Base-by-base conservation (phyloP, 2,797 vertebrate species). In the Novumbra hubbsi region DNA sequence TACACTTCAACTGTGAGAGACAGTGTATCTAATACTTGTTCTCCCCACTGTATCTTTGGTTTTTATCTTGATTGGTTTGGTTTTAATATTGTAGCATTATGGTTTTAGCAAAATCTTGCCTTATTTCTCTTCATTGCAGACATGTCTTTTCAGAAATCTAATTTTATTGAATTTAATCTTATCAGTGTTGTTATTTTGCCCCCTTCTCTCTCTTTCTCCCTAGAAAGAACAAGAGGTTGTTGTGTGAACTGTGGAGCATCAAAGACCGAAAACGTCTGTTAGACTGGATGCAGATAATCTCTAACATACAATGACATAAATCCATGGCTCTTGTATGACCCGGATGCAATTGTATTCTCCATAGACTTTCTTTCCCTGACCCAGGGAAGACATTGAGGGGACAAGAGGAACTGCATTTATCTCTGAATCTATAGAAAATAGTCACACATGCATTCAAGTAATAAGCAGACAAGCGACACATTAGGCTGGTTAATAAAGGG, bases 141-240 rank as follows among this genome's bases (percentile, higher is more conserved):
- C 34, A 38, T 38, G 34, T 38, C 1, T 5, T 38, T 38, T 38
- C 34, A 38, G 34, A 38, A 5, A 5, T 52, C 17, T 6, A 55
- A n/a, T 55, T 55, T 7, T 55, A 55, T 55, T 55, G 50, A 5
- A 55, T 55, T 1, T 17, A 55, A 55, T 55, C 9, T n/a, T 19
- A 55, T n/a, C 50, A 1, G 15, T 14, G 30, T 28, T 27, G 14
- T 2, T 64, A 27, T 30, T 64, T 12, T 28, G 5, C 62, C 30
- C n/a, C 65, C 77, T 15, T 75, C 34, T 81, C 17, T 74, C 60
- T 14, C 41, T 70, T 45, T 64, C 34, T 41, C 68, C 82, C 71
- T 76, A 94, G 93, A 88, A 92, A 81, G 71, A 86, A 73, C 5
- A 91, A 91, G 82, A 91, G 88, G 79, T 71, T 86, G 38, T 87